Base-by-base conservation (phyloP, 2,113 vertebrate species). In the Nanorana parkeri region DNA sequence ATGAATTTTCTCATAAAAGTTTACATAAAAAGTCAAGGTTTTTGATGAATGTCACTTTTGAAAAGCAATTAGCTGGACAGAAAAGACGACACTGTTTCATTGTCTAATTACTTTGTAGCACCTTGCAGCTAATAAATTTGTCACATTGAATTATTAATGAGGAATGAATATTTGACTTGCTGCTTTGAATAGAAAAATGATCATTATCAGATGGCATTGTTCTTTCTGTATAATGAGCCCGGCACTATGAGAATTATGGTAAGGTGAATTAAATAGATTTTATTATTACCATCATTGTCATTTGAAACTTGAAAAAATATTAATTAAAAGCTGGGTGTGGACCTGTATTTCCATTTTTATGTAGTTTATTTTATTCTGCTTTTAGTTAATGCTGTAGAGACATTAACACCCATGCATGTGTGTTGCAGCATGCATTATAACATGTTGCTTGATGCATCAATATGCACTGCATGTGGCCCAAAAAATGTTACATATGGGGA, bases 61-160 rank as follows among this genome's bases (percentile, higher is more conserved):
- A 91, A 93, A 94, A 87, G 89, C 91, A 94, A 93, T 93, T 94
- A 92, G 90, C 85, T 86, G 85, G 84, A 85, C 85, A 90, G 87
- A 93, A 92, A 92, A 86, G 85, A 92, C 89, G 91, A 92, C 85
- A 93, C 89, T 88, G 84, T 93, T 93, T 93, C 84, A 89, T 92
- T 93, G 92, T 93, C 91, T 94, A 92, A 93, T 91, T 93, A 91
- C 89, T 87, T 92, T 89, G 41, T 85, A 88, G 89, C 85, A 93
- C 90, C 92, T 93, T 92, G 86, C 90, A 91, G 87, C 88, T 93
- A 94, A 94, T 94, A 93, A 89, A 94, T 94, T 91, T 94, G 91
- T 93, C 92, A 93, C 87, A 77, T 86, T 94, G 91, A 92, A 94
- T 94, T 94, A 93, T 94, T 94, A 94, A 94, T 93, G 88, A 93